A percentile compares a stretch with the other conserved stretches of the same genome.
Evolutionary conservation across 2,888 invertebrate genomes (phyloP).

Genomic region (Panopea generosa): DNA sequence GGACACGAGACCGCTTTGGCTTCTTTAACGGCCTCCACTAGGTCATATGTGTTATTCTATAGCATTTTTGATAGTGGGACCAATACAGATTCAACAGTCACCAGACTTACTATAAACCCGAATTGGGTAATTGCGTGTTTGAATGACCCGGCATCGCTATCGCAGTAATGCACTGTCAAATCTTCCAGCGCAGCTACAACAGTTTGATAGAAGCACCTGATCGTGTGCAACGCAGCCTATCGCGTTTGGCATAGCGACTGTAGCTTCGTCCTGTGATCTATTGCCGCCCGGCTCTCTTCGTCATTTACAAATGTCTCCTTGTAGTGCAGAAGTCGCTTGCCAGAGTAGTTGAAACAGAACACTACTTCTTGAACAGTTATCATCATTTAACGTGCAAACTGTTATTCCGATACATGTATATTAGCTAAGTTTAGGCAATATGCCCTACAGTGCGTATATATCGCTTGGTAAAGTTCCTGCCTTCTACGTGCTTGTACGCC

Average conservation of each 20-base stretch:
- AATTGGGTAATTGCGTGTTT: constrained; percentile 1
- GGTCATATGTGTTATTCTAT: neutral
- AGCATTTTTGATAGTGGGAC: neutral
- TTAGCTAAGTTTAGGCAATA: constrained; percentile 34
- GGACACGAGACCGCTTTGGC: neutral
- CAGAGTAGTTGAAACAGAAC: constrained; percentile 8
- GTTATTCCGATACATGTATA: constrained; percentile 24
- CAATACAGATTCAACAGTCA: neutral
- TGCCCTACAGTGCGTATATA: constrained; percentile 55
- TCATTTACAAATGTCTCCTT: constrained; percentile 9
- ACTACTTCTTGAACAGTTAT: constrained; percentile 11
- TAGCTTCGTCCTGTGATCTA: constrained; percentile 26
- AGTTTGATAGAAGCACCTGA: too few relatives aligned
- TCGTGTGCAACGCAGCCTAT: constrained; percentile 18
- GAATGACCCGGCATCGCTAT: too few relatives aligned
- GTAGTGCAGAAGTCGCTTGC: neutral
- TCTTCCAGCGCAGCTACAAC: too few relatives aligned
- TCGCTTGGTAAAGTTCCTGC: constrained; percentile 26
- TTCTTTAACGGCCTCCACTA: constrained; percentile 5
- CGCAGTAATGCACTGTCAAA: too few relatives aligned
- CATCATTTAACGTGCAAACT: constrained; percentile 5
- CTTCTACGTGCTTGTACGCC: constrained; percentile 51
- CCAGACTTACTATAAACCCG: constrained; percentile 5
- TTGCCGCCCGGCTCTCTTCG: constrained; percentile 7
- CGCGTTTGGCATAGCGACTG: constrained; percentile 30